Base-by-base conservation (phyloP, 2,113 vertebrate genomes). In the Cercocebus atys region DNA sequence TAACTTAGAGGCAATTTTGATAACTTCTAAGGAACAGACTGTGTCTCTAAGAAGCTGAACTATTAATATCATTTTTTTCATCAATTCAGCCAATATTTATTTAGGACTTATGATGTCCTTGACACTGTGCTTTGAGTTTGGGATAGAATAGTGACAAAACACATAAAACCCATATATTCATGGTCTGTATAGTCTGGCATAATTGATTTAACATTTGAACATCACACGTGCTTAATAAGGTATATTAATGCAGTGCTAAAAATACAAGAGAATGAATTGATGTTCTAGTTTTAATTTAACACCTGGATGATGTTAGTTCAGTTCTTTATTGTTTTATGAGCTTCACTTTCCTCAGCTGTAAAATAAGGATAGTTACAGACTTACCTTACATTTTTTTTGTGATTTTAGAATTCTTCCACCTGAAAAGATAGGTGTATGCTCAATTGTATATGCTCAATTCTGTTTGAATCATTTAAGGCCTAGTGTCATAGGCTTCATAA, bases 391-490 rank as follows among this genome's bases (percentile, higher is more conserved):
- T 64, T 30, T 64, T 92, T 76, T 78, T 90, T 72, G 66, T 16
- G 32, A 55, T 32, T 79, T 92, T 82, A 89, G 22, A 40, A 61
- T 81, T 94, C 94, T 73, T 64, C 32, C 94, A 55, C 22, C 16
- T 95, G 23, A 47, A 79, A 88, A 68, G 32, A 40, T 8, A 55
- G 30, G 32, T 85, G 85, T 94, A n/a, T n/a, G n/a, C n/a, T n/a
- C n/a, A n/a, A n/a, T 81, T 92, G 27, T 68, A 5, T 94, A 64
- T 82, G 55, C n/a, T 95, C 18, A 61, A 79, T 97, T 97, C 43
- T 89, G 17, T 85, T 76, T 73, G 66, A 93, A 85, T 78, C 11
- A 52, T 59, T 61, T 59, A 30, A 92, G 84, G 80, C 30, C 4
- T 27, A 45, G 72, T 45, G 38, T 64, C 17, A 76, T 79, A 93